Base-by-base conservation (phyloP, 2,113 vertebrate genomes). In the Cervus canadensis region DNA sequence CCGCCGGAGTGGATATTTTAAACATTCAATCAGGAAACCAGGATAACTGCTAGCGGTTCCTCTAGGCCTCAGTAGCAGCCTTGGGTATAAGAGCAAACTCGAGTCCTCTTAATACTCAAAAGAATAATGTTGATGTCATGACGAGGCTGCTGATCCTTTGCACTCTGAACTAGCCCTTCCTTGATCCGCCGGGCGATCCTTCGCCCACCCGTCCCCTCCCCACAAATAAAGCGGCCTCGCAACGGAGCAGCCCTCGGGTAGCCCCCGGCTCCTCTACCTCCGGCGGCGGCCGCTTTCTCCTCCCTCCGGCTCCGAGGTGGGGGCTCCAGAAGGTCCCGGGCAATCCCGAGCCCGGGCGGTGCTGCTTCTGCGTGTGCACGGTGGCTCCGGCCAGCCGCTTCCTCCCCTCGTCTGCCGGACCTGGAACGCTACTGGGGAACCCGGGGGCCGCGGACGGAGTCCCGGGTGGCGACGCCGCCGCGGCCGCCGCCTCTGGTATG, bases 401-500 rank as follows among this genome's bases (percentile, higher is more conserved):
- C 94, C 94, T 87, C 52, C 43, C 94, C 78, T 96, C 45, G 91
- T 64, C 28, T 40, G 89, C 87, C 71, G 83, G 3, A 56, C 91
- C 71, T 19, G 87, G 83, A 92, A 90, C 25, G 62, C 87, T 74
- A 7, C 89, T 2, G 60, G 67, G 87, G 78, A 48, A 19, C 78
- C 67, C 48, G 36, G 85, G 54, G 57, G 67, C 94, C 60, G 48
- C 54, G 81, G 13, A 78, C 59, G 59, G 84, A 90, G 92, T 14
- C 92, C 54, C 57, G 87, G 87, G 92, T 45, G 93, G 96, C 92
- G 85, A 43, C 87, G 97, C 91, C 93, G 94, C 95, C 67, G 74
- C 95, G 12, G 97, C 97, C 90, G 74, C 96, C 87, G 97, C 91
- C 96, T 95, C 97, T 97, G 97, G 95, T 99, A 99, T 99, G 98